Evolutionary conservation across 2,888 invertebrate species (phyloP).

Genomic region (Tridacna gigas): DNA sequence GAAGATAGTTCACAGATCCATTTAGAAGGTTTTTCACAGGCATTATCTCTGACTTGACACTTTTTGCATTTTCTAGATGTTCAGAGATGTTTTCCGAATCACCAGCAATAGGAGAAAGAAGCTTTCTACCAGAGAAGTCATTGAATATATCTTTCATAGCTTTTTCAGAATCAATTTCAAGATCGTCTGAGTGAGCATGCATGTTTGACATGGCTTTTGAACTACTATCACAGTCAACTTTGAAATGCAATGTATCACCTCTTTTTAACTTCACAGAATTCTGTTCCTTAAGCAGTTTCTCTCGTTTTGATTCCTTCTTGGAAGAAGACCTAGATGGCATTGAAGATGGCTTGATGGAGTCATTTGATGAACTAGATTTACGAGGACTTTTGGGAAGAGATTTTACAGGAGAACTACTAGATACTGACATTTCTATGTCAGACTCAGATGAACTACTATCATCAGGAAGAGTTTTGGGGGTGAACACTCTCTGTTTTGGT

Average conservation of each 20-base stretch:
- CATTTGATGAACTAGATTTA: slow-evolving; percentile 35
- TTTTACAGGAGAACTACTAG: slow-evolving; percentile 40
- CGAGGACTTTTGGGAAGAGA: slow-evolving; percentile 52
- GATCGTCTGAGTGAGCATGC: background rate
- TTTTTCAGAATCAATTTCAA: slow-evolving; percentile 14
- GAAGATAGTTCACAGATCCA: slow-evolving; percentile 49
- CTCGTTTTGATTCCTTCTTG: slow-evolving; percentile 53
- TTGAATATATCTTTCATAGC: slow-evolving; percentile 50
- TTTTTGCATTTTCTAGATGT: slow-evolving; percentile 6
- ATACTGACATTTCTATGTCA: slow-evolving; percentile 37
- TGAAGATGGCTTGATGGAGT: slow-evolving; percentile 1
- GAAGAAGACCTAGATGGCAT: slow-evolving; percentile 30
- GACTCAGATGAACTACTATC: slow-evolving; percentile 41
- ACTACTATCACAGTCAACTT: slow-evolving; percentile 47
- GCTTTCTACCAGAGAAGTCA: slow-evolving; percentile 47
- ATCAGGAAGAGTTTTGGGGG: background rate
- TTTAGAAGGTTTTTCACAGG: slow-evolving; percentile 41
- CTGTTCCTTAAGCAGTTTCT: slow-evolving; percentile 54
- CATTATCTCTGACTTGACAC: slow-evolving; percentile 40
- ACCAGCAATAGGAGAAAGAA: slow-evolving; percentile 58
- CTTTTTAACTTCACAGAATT: slow-evolving; percentile 62
- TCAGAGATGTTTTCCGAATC: slow-evolving; percentile 24
- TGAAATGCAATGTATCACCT: slow-evolving; percentile 30
- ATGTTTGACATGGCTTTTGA: slow-evolving; percentile 37
- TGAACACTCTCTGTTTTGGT: slow-evolving; percentile 10